Percentiles rank a stretch among this genome's conserved stretches.
These are phyloP conservation scores for Formica selysi DNA, from an alignment of 1,140 invertebrate genomes.

Conservation along the genomic window DNA sequence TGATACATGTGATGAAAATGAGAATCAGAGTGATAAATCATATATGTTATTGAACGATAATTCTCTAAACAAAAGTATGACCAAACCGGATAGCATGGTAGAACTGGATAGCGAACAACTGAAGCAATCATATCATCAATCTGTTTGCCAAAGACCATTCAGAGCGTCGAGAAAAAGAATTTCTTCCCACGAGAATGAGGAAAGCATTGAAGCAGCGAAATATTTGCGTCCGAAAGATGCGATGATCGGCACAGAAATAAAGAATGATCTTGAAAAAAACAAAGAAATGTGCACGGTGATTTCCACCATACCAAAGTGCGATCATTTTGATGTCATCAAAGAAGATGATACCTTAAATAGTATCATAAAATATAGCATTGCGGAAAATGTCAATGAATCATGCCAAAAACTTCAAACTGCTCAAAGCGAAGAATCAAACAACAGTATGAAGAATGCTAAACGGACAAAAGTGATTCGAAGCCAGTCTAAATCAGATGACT, in stretches of 20 bases:
- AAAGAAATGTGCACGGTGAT: constrained; percentile 75
- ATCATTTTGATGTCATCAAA: constrained; percentile 59
- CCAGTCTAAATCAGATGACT: constrained; percentile 78
- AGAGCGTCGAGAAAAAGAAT: constrained; percentile 40
- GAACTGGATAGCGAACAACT: neutral
- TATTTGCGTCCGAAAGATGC: neutral
- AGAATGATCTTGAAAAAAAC: neutral
- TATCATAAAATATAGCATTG: neutral
- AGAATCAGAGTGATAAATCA: neutral
- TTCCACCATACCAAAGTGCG: constrained; percentile 80
- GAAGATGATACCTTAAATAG: neutral
- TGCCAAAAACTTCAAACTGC: neutral
- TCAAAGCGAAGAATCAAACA: neutral
- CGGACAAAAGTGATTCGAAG: constrained; percentile 71
- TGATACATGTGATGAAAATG: neutral
- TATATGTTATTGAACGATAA: neutral
- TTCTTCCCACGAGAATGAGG: neutral
- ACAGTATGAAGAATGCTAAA: constrained; percentile 43
- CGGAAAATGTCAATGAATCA: neutral
- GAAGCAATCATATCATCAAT: neutral
- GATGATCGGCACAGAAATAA: neutral
- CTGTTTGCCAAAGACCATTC: neutral
- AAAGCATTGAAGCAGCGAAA: neutral
- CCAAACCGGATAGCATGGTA: neutral
- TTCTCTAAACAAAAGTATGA: neutral